Evolutionary conservation across 2,888 invertebrate genomes (phyloP).

Genomic region (Tromatobia lineatoria): DNA sequence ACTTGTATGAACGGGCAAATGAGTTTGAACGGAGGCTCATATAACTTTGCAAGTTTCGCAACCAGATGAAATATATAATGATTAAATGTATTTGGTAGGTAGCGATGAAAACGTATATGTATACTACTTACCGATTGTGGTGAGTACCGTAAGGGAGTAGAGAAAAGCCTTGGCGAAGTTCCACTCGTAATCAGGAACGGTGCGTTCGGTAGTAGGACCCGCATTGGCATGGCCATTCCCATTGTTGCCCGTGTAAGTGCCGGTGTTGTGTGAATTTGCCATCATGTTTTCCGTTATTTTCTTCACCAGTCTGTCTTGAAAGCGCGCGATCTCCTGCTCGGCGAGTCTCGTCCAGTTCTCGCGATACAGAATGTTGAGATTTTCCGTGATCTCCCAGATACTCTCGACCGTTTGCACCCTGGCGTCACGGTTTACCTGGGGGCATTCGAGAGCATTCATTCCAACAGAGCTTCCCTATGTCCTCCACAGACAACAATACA

Average conservation of each 20-base stretch:
- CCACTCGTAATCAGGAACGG: slow-evolving; percentile 90
- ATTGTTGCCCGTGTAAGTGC: slow-evolving; percentile 83
- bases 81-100: background rate
- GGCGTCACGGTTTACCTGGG: slow-evolving; percentile 87
- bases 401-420: slow-evolving; percentile 92
- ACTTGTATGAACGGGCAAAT: too few relatives aligned
- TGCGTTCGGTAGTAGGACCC: slow-evolving; percentile 79
- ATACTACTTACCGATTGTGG: slow-evolving; percentile 92
- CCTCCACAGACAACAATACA: slow-evolving; percentile 7
- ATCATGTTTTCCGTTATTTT: slow-evolving; percentile 92
- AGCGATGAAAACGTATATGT: background rate
- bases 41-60: too few relatives aligned
- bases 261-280: slow-evolving; percentile 86
- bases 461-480: slow-evolving; percentile 35
- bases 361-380: slow-evolving; percentile 94
- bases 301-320: slow-evolving; percentile 94
- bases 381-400: slow-evolving; percentile 96
- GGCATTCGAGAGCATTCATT: slow-evolving; percentile 43
- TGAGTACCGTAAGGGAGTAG: slow-evolving; percentile 97
- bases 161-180: slow-evolving; percentile 96
- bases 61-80: background rate
- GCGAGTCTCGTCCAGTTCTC: slow-evolving; percentile 96
- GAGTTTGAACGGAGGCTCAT: too few relatives aligned
- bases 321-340: slow-evolving; percentile 91
- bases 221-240: slow-evolving; percentile 66